Base-by-base conservation (phyloP, 2,113 vertebrate genomes). In the Podarcis muralis region DNA sequence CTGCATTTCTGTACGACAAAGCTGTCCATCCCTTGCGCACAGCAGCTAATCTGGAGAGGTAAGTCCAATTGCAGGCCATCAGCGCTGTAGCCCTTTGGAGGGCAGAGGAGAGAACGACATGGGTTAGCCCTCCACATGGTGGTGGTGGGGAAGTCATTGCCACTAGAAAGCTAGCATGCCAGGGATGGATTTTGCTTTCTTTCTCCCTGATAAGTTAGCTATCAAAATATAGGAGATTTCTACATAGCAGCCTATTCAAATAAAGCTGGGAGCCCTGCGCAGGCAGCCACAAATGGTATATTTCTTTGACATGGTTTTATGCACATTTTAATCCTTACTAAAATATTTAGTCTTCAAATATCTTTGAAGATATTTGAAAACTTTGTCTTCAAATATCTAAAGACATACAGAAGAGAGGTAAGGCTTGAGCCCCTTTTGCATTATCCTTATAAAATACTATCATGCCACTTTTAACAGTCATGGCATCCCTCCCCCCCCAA, bases 11-110 rank as follows among this genome's bases (percentile, higher is more conserved):
- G 99, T 43, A 97, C 96, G 0, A 98, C 97, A n/a, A 94, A 35
- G 6, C 96, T 96, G 83, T 98, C 99, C 9, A 90, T 98, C 84
- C 93, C 96, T 82, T 99, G 99, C 87, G 99, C 98, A 92, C 97
- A 97, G 93, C 97, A 98, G 40, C 95, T 99, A 88, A 92, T 99
- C 65, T 96, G 96, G 93, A 98, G 96, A 98, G 99, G 99, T 99
- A 94, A 97, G 96, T 15, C 30, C 15, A 20, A 1, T 40, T n/a
- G 6, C 32, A 37, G 62, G 48, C 23, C 32, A 68, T 4, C 53
- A 53, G 57, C 32, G 2, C 23, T 22, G 9, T 35, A 35, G 23
- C 22, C 6, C 35, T 18, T 43, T 40, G 48, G 62, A 6, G 3
- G 57, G 2, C 22, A 68, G 22, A 32, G 65, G 22, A 25, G 13